These are phyloP conservation scores for Umimayanthus chanpuru DNA, from an alignment of 92 coral and sea anemone species.

Conservation along the genomic window DNA sequence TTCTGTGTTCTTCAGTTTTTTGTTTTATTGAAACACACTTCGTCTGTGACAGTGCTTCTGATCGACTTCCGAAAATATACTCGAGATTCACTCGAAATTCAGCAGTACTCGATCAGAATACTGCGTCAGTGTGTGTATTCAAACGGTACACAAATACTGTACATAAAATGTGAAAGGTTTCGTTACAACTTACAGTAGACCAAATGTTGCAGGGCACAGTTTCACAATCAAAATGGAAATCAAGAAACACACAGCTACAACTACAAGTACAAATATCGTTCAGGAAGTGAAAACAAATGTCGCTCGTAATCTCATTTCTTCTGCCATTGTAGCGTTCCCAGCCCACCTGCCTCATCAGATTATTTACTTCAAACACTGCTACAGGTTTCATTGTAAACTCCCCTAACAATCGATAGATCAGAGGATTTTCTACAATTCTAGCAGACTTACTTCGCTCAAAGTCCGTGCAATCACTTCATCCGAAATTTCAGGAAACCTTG, in stretches of 20 bases:
- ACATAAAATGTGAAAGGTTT: not conserved
- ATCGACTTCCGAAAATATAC: not conserved
- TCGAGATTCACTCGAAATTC: not conserved
- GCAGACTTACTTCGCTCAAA: slow-evolving; percentile 16
- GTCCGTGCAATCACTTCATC: slow-evolving; percentile 28
- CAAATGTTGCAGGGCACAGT: not conserved
- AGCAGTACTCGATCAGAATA: too few species aligned
- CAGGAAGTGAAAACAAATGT: not conserved
- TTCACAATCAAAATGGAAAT: not conserved
- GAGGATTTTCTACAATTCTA: not conserved
- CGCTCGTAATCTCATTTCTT: not conserved
- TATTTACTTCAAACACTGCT: not conserved
- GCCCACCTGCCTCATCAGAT: not conserved
- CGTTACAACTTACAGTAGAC: not conserved
- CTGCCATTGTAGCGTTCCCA: too few species aligned
- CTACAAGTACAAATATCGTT: not conserved
- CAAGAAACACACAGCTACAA: not conserved
- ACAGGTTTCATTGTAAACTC: not conserved
- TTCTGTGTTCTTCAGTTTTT: not conserved
- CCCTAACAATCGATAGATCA: not conserved
- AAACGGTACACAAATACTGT: not conserved
- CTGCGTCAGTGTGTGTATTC: not conserved
- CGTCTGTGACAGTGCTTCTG: not conserved
- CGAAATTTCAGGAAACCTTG: slow-evolving; percentile 42
- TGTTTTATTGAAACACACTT: too few species aligned